These are phyloP conservation scores for Philereme vetulata DNA, from an alignment of 2,888 invertebrate species.

Conservation along the genomic window DNA sequence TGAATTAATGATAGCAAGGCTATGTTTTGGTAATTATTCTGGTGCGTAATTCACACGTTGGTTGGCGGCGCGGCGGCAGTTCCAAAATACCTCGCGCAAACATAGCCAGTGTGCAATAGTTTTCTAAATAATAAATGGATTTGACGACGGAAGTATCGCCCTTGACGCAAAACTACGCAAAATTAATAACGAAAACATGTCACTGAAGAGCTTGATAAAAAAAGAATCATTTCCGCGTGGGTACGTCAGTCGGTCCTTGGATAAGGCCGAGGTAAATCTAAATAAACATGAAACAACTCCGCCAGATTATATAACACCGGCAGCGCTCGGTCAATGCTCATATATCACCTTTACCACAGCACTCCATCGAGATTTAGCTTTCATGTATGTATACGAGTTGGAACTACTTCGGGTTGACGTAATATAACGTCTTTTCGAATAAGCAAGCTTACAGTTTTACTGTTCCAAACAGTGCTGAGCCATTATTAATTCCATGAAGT, in stretches of 20 bases:
- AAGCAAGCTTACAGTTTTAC: conserved; percentile 45
- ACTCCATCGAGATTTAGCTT: conserved; percentile 39
- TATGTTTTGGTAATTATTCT: conserved; percentile 55
- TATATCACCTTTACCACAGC: conserved; percentile 37
- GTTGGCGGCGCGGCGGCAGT: conserved; percentile 46
- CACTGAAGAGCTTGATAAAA: conserved; percentile 56
- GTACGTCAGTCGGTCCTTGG: conserved; percentile 48
- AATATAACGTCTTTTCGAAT: conserved; percentile 46
- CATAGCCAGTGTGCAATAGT: conserved; percentile 59
- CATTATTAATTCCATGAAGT: conserved; percentile 41
- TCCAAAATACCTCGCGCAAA: conserved; percentile 69
- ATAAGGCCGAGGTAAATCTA: conserved; percentile 51
- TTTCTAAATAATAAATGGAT: conserved; percentile 71
- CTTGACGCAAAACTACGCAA: conserved; percentile 57
- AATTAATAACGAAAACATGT: conserved; percentile 59
- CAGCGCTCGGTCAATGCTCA: conserved; percentile 36
- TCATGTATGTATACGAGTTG: conserved; percentile 42
- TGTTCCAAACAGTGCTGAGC: conserved; percentile 41
- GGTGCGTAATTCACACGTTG: conserved; percentile 64
- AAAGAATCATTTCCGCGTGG: conserved; percentile 54
- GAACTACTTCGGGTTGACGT: conserved; percentile 45
- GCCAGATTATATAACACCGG: conserved; percentile 38
- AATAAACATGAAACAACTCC: conserved; percentile 58
- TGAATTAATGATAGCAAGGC: conserved; percentile 66
- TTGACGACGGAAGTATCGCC: conserved; percentile 65